Evolutionary conservation across 1,140 invertebrate genomes (phyloP), one percentile per base, ranked within the genome.

Genomic region (Hypsibius dujardini): DNA sequence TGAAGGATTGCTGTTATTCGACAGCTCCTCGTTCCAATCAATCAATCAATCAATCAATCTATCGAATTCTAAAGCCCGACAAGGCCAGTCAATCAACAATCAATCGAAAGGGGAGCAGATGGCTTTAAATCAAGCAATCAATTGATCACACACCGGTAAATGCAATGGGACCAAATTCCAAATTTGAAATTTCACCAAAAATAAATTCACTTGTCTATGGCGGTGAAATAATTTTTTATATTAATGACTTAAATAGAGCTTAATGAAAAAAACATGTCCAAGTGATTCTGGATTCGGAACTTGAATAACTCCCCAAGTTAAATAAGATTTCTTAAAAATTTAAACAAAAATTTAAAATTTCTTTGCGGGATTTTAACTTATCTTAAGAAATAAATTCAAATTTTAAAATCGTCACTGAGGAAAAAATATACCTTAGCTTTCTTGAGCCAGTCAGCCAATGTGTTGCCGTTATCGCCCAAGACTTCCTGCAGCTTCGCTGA

Each of bases 341-440:
- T 7, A n/a, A 56, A n/a, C 50, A 56, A 56, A 56, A 56, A 56
- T 56, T 56, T 56, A n/a, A n/a, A n/a, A n/a, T 12, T 56, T n/a
- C n/a, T 7, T 7, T 56, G 50, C 50, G 50, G 28, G 28, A 28
- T 28, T 28, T 28, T 28, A 28, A 28, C 28, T 28, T 28, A 0
- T 28, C 28, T 28, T 28, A 28, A 28, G 28, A 28, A 28, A 0
- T 28, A 28, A 28, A 28, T 28, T 28, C 28, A 28, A 28, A 28
- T 28, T 28, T 28, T 28, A 28, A 28, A 28, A 28, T 28, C 28
- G 28, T 28, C 28, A 28, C 28, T 28, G 28, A 28, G 28, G 28
- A 28, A 28, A 28, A 28, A 28, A 67, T 42, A 7, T 67, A 67
- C 62, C 62, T 67, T 67, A 42, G 62, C 62, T 42, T 67, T 67